Evolutionary conservation across 2,797 vertebrate species (phyloP).

Genomic region (Mustela erminea): DNA sequence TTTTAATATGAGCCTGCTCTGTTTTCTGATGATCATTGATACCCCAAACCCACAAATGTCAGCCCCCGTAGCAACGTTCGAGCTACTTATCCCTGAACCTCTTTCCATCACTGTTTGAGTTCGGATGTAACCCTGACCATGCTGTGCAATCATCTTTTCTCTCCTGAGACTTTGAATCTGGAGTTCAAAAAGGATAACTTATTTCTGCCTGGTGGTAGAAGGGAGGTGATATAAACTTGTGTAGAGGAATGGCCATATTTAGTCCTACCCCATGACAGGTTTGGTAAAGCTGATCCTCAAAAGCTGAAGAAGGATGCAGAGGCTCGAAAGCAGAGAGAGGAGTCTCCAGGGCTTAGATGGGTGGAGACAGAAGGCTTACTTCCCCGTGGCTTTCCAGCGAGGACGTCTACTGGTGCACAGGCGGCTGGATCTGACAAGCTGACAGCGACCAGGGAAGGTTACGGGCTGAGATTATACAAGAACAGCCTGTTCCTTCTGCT

Average conservation of each 20-base stretch:
- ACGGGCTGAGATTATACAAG: background rate
- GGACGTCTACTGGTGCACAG: fast-evolving
- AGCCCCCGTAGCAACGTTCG: background rate
- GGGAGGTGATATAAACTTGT: background rate
- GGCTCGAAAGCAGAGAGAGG: background rate
- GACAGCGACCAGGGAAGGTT: too few relatives aligned
- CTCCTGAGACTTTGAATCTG: background rate
- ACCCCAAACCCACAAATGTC: background rate
- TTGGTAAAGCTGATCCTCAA: background rate
- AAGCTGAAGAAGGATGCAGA: background rate
- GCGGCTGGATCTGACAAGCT: background rate
- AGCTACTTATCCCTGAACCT: background rate
- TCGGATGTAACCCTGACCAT: background rate
- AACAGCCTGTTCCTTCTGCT: background rate
- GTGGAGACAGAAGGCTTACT: background rate
- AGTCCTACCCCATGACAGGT: background rate
- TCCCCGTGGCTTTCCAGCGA: background rate
- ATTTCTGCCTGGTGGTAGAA: background rate
- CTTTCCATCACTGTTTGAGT: background rate
- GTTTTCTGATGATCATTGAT: background rate
- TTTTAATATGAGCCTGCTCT: background rate
- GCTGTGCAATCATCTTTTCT: background rate
- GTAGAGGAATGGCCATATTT: background rate
- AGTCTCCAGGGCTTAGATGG: fast-evolving
- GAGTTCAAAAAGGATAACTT: conserved; percentile 11